Evolutionary conservation across 2,888 invertebrate species (phyloP).

Genomic region (Melanargia galathea): DNA sequence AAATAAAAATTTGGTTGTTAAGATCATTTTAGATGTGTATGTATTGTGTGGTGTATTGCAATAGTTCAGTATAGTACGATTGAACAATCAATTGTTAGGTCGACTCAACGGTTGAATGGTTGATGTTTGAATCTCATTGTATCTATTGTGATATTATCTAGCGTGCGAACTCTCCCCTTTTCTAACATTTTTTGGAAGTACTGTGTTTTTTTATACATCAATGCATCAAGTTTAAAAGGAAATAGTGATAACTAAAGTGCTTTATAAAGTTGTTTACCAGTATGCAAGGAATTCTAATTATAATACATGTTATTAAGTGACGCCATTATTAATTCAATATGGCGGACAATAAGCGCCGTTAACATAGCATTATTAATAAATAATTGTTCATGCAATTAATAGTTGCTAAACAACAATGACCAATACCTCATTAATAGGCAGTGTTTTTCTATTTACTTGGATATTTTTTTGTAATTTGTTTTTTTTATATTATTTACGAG

Average conservation of each 20-base stretch:
- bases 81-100: constrained; percentile 15
- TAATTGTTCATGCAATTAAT: constrained; percentile 11
- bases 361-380: constrained; percentile 2
- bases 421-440: not conserved
- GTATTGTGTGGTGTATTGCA: constrained; percentile 19
- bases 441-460: constrained; percentile 6
- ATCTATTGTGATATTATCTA: constrained; percentile 22
- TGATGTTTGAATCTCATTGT: constrained; percentile 28
- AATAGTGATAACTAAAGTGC: not conserved
- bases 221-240: not conserved
- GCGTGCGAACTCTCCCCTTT: constrained; percentile 23
- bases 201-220: not conserved
- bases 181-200: constrained; percentile 9
- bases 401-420: constrained; percentile 7
- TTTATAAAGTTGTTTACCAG: constrained; percentile 13
- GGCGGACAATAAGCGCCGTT: constrained; percentile 29
- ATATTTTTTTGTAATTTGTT: not conserved
- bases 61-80: constrained; percentile 20
- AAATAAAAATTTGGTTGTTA: constrained; percentile 2
- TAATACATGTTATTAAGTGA: constrained; percentile 24
- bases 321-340: constrained; percentile 31
- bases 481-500: not conserved
- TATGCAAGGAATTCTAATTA: constrained; percentile 19
- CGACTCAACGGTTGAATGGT: constrained; percentile 30
- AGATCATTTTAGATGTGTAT: constrained; percentile 1